Evolutionary conservation across 2,113 vertebrate genomes (phyloP), one percentile per base, ranked within the genome.

Genomic region (Dicrurus megarhynchus): DNA sequence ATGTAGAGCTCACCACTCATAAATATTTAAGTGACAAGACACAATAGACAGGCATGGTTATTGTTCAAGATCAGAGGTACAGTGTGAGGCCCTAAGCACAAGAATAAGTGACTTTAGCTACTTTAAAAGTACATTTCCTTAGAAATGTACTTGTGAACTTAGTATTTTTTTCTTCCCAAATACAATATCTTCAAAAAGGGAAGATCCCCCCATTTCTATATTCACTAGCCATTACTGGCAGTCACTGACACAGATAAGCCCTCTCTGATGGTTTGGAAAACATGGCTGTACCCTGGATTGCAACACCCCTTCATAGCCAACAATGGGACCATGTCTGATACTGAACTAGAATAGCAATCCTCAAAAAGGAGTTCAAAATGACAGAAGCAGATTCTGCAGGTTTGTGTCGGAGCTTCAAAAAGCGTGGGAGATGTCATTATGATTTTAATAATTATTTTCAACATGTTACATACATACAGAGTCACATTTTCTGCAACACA

Each of bases 21-120:
- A 92, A 97, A 97, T 97, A 97, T 95, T 97, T 94, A 92, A 97
- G 74, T 53, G 81, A 74, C 71, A 24, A 90, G 87, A 50, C 91
- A 96, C 75, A 94, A 84, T 16, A 90, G 88, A 85, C 55, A 87
- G 61, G 56, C 77, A 53, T 64, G 47, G 84, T 86, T 56, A 85
- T 70, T 89, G 37, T 10, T 84, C 53, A 93, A 81, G 89, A 82
- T 76, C 70, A 77, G 74, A 89, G 49, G 22, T 83, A 56, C 32
- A 56, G 12, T 17, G 23, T 30, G 85, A 95, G 47, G 19, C 18
- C 94, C 70, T 93, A 96, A 89, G 60, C 49, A 46, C 49, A 53
- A 26, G 57, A 94, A 67, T 10, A 87, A 85, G 37, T 65, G 37
- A 28, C 53, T 70, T 74, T 6, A 91, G 32, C 35, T 33, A 50